Evolutionary conservation across 2,797 vertebrate genomes (phyloP).

Genomic region (Brachyrhaphis roseni): DNA sequence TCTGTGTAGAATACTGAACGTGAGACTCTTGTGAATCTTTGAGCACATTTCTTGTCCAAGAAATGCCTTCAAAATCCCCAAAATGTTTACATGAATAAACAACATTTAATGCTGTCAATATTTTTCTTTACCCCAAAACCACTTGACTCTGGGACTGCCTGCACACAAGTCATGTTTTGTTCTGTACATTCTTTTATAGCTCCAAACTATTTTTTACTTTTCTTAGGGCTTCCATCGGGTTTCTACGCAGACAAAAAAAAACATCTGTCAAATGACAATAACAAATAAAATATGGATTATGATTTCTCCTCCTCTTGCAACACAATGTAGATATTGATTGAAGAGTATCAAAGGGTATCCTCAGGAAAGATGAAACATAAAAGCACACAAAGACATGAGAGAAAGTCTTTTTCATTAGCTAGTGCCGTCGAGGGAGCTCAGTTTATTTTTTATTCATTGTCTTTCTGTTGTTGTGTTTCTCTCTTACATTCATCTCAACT

Average conservation of each 20-base stretch:
- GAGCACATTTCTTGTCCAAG: not conserved
- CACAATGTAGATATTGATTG: slow-evolving; percentile 21
- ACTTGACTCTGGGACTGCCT: slow-evolving; percentile 5
- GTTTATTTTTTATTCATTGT: slow-evolving; percentile 4
- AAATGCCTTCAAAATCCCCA: slow-evolving; percentile 14
- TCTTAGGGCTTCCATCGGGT: not conserved
- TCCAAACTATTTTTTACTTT: not conserved
- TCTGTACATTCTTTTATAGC: slow-evolving; percentile 2
- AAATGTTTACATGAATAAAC: slow-evolving; percentile 6
- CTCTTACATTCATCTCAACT: slow-evolving; percentile 5
- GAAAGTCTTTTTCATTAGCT: slow-evolving; percentile 9
- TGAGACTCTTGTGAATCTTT: slow-evolving; percentile 15
- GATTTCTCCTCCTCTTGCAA: not conserved
- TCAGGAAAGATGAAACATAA: slow-evolving; percentile 18
- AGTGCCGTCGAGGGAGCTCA: not conserved
- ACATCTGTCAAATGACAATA: slow-evolving; percentile 4
- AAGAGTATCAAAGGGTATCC: slow-evolving; percentile 19
- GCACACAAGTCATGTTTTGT: slow-evolving; percentile 14
- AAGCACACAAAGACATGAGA: not conserved
- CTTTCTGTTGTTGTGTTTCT: slow-evolving; percentile 4
- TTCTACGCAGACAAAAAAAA: not conserved
- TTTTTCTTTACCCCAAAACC: not conserved
- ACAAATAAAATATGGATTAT: slow-evolving; percentile 27
- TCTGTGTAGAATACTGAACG: not conserved
- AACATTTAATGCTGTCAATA: not conserved